Evolutionary conservation across 2,888 invertebrate genomes (phyloP), one percentile per base, ranked within the genome.

Genomic region (Hyalella azteca): DNA sequence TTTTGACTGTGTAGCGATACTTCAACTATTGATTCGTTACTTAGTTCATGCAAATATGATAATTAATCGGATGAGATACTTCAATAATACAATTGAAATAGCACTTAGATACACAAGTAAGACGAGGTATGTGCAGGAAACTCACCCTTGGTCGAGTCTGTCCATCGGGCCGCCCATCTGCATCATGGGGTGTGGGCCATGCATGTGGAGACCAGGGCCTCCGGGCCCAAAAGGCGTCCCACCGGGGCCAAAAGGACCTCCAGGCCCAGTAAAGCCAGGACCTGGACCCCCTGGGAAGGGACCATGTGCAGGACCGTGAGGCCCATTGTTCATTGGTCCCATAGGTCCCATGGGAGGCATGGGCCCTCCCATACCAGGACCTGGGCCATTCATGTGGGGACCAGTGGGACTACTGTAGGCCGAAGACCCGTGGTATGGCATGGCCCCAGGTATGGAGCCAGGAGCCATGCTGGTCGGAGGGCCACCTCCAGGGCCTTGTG

Each of bases 361-460:
- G 26, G 79, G 79, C 22, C 79, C 79, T 13, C 54, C 79, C 59
- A 79, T 40, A 19, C 76, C 77, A n/a, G 76, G 54, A 32, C 81
- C 81, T 41, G 84, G 82, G n/a, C 84, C 84, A 73, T 84, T 84
- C 82, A 84, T 84, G 78, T 84, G 84, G 32, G 84, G 84, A 59
- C 82, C 84, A 13, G 84, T 84, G 36, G 84, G 84, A 73, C 82
- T 82, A 45, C 84, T 84, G 73, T 82, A 84, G 77, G 81, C 81
- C 19, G 82, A 81, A 40, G 84, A 84, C 66, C 84, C 82, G 39
- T 81, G 84, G 59, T 82, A 84, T n/a, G 82, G 79, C 84, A 84
- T 81, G 41, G 84, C 78, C 19, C 81, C 81, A 22, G 84, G 84
- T 13, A 80, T 79, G 13, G 84, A 81, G 50, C 84, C 84, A 26